Evolutionary conservation across 2,888 invertebrate genomes (phyloP).

Genomic region (Chaetogeoica ovagalla): DNA sequence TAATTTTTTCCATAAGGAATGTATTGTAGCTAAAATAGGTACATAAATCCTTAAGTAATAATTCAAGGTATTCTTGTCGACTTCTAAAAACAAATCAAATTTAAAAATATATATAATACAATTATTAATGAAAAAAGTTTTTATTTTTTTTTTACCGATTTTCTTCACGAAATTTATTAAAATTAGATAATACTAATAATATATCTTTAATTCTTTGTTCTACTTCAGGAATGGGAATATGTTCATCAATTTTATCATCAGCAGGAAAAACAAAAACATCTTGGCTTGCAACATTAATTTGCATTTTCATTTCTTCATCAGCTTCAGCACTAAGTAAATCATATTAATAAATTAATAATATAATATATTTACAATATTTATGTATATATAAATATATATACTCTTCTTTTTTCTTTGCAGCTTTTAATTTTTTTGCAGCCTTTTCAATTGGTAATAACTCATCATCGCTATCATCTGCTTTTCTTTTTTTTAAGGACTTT

Average conservation of each 20-base stretch:
- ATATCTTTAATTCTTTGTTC: slow-evolving; percentile 87
- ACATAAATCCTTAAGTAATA: slow-evolving; percentile 84
- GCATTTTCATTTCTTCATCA: slow-evolving; percentile 73
- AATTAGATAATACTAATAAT: slow-evolving; percentile 63
- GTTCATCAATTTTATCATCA: slow-evolving; percentile 73
- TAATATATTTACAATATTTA: slow-evolving; percentile 10
- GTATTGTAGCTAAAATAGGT: slow-evolving; percentile 95
- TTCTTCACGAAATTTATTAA: slow-evolving; percentile 66
- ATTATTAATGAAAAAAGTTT: background rate
- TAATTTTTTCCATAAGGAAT: slow-evolving; percentile 88
- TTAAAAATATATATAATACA: background rate
- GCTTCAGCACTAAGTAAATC: slow-evolving; percentile 62
- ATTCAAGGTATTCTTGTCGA: slow-evolving; percentile 78
- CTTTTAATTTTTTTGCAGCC: slow-evolving; percentile 75
- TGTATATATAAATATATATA: slow-evolving; percentile 57
- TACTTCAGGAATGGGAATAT: slow-evolving; percentile 76
- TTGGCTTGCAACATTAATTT: slow-evolving; percentile 76
- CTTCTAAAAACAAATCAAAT: slow-evolving; percentile 65
- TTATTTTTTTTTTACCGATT: slow-evolving; percentile 58
- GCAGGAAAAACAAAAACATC: slow-evolving; percentile 79
- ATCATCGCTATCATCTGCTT: slow-evolving; percentile 62
- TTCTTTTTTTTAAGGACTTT: slow-evolving; percentile 55
- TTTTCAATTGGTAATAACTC: slow-evolving; percentile 85
- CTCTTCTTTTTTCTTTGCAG: slow-evolving; percentile 70
- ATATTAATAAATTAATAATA: slow-evolving; percentile 36